Conservation (phyloP, 2,888 invertebrate genomes). For the Drosophila nigricruria region DNA sequence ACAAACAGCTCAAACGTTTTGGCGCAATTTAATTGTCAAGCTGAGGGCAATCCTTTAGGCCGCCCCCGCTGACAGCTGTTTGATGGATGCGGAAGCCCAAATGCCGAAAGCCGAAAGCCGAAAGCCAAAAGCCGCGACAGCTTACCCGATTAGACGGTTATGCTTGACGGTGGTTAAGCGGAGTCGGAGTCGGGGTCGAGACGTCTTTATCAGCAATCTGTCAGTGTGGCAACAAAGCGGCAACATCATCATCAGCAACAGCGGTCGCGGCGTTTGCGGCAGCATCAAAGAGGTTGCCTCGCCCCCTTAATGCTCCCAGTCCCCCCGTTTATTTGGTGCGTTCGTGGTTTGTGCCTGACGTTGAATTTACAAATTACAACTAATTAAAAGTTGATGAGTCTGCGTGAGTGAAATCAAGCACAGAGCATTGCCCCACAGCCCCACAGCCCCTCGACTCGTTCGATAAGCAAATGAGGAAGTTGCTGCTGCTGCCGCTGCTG, state of each 20-base stretch:
- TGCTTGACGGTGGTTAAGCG: slow-evolving; percentile 7
- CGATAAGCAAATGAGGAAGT: slow-evolving; percentile 73
- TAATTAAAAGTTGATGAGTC: slow-evolving; percentile 83
- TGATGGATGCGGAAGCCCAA: slow-evolving; percentile 50
- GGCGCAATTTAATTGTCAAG: slow-evolving; percentile 52
- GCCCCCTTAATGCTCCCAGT: not conserved
- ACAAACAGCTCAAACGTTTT: slow-evolving; percentile 42
- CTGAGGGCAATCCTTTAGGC: slow-evolving; percentile 36
- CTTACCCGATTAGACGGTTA: slow-evolving; percentile 51
- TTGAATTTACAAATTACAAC: slow-evolving; percentile 83
- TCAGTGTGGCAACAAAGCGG: slow-evolving; percentile 64
- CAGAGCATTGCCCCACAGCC: slow-evolving; percentile 26
- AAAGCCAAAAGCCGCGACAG: slow-evolving; percentile 38
- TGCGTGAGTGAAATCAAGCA: slow-evolving; percentile 80
- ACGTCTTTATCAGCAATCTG: slow-evolving; percentile 74
- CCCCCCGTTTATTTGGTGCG: slow-evolving; percentile 2
- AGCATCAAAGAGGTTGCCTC: slow-evolving; percentile 42
- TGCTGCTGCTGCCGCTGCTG: slow-evolving; percentile 5
- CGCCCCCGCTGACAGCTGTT: slow-evolving; percentile 49
- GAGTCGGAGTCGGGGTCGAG: not conserved
- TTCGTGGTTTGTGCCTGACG: slow-evolving; percentile 68
- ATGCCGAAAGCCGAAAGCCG: slow-evolving; percentile 27
- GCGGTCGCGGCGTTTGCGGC: slow-evolving; percentile 33
- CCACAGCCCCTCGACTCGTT: slow-evolving; percentile 1
- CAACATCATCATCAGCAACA: slow-evolving; percentile 51